Evolutionary conservation across 2,888 invertebrate genomes (phyloP), one percentile per base, ranked within the genome.

Genomic region (Drosophila histrio): DNA sequence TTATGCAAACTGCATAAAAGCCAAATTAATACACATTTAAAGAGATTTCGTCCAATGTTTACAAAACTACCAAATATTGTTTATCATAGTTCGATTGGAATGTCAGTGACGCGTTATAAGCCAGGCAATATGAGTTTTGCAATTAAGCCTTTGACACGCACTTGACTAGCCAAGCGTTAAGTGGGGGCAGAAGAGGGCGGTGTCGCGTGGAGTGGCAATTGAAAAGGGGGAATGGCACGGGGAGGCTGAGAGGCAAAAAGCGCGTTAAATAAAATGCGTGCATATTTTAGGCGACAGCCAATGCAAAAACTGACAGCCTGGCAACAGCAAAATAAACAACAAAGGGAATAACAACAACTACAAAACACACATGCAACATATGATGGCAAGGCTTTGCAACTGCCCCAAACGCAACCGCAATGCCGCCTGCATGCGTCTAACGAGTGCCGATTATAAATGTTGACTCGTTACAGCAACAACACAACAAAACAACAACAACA

Each of bases 221-320:
- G 41, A 13, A 6, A 15, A n/a, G 11, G n/a, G 26, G 6, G 3
- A 4, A 7, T n/a, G 11, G 1, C 30, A 8, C 4, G 39, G 19
- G 4, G 24, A 28, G 15, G 43, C 2, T 15, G 44, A n/a, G n/a
- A 26, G 46, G 28, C 57, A 50, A 73, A 57, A 70, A 49, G 53
- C 52, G 66, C 77, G 78, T 77, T 74, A 65, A 77, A 85, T 85
- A 82, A 87, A 87, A 79, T 85, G 60, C 64, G 72, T 62, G 59
- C 79, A 84, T 81, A 81, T 81, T 81, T 81, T 74, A 59, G 66
- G 54, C 49, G 71, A 60, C 63, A 65, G 81, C 85, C 85, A 68
- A 78, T 71, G 87, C 85, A 67, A 68, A 66, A 69, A 53, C 61
- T 70, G 58, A 59, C 52, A 52, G 60, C 60, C 50, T 62, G 58